phyloP scores from a whole-genome alignment of 2,888 invertebrate genomes.

The Choristoneura rosaceana region DNA sequence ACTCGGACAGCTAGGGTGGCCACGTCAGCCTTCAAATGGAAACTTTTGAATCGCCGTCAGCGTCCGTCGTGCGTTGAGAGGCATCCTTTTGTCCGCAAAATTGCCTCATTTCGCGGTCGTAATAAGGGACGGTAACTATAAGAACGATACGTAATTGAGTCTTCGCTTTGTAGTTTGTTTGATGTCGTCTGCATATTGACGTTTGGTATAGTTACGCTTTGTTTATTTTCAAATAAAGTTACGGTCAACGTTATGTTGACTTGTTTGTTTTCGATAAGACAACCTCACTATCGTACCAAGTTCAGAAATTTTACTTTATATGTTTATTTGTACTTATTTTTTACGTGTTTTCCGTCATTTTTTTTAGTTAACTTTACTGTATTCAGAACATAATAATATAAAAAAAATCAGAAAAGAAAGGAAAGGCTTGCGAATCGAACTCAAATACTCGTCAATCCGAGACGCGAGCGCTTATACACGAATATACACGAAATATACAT shows the following conservation, averaged over 20 bases:
- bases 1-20: conserved; percentile 68
- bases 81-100: conserved; percentile 81
- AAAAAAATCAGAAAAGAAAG: no score
- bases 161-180: conserved; percentile 70
- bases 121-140: conserved; percentile 79
- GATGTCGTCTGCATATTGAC: conserved; percentile 72
- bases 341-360: no score
- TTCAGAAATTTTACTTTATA: no score
- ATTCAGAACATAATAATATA: no score
- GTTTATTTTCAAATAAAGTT: conserved; percentile 48
- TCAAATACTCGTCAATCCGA: no score
- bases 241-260: conserved; percentile 8
- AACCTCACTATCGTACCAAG: no score
- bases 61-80: conserved; percentile 61
- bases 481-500: no score
- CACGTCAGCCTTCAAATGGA: conserved; percentile 68
- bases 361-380: no score
- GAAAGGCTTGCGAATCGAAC: no score
- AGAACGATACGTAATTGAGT: conserved; percentile 76
- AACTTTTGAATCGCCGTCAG: conserved; percentile 81
- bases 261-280: conserved; percentile 23
- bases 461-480: no score
- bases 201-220: conserved; percentile 62
- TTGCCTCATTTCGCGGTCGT: conserved; percentile 80
- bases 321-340: no score